Evolutionary conservation across 2,888 invertebrate species (phyloP).

Genomic region (Clivina fossor): DNA sequence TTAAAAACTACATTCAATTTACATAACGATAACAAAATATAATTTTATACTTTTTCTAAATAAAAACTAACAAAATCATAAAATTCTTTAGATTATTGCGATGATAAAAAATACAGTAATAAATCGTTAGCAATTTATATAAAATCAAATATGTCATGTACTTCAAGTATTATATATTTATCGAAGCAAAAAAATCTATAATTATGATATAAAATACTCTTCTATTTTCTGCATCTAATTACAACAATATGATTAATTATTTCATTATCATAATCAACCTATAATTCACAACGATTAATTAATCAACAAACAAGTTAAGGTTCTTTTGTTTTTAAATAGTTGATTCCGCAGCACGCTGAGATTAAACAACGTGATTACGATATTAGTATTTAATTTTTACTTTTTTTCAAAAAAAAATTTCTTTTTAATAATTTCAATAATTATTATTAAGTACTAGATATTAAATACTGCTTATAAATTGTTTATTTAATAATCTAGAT

Average conservation of each 20-base stretch:
- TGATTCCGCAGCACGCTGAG: too few relatives aligned
- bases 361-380: slow-evolving; percentile 8
- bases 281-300: slow-evolving; percentile 19
- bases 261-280: slow-evolving; percentile 21
- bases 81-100: too few relatives aligned
- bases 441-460: slow-evolving; percentile 14
- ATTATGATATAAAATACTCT: neutral
- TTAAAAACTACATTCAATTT: too few relatives aligned
- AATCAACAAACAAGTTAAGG: slow-evolving; percentile 14
- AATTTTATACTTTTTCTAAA: too few relatives aligned
- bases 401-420: slow-evolving; percentile 1
- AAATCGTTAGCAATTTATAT: too few relatives aligned
- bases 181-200: too few relatives aligned
- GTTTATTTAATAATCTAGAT: slow-evolving; percentile 15
- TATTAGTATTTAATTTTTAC: slow-evolving; percentile 1
- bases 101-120: too few relatives aligned
- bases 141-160: too few relatives aligned
- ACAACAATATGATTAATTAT: slow-evolving; percentile 16
- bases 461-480: slow-evolving; percentile 7
- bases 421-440: slow-evolving; percentile 11
- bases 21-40: too few relatives aligned
- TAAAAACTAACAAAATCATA: too few relatives aligned
- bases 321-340: slow-evolving; percentile 15
- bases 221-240: slow-evolving; percentile 17
- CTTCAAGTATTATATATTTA: too few relatives aligned